phyloP scores from a whole-genome alignment of 2,113 vertebrate genomes.

The Syrmaticus mikado region DNA sequence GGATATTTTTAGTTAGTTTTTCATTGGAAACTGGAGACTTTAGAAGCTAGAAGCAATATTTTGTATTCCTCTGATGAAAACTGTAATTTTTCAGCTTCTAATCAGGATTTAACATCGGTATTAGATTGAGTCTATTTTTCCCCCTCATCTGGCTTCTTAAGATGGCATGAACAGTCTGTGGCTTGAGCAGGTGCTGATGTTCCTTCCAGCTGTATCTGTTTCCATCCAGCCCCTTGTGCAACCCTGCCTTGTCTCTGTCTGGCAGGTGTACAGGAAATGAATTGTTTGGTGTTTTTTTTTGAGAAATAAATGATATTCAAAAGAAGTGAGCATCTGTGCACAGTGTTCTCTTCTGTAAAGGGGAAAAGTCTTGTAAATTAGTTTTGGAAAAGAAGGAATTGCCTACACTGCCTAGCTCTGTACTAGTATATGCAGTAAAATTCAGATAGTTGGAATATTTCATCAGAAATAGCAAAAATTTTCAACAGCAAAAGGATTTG shows the following conservation, averaged over 20 bases:
- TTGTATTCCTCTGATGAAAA: neutral
- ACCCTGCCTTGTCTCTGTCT: neutral
- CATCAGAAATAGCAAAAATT: neutral
- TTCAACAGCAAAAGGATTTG: neutral
- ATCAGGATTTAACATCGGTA: neutral
- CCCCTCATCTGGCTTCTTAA: neutral
- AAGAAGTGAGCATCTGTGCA: neutral
- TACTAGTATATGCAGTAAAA: neutral
- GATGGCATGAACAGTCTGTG: neutral
- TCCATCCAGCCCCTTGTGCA: neutral
- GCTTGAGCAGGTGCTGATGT: neutral
- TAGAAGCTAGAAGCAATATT: neutral
- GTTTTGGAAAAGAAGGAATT: neutral
- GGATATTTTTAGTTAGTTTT: slow-evolving; percentile 15
- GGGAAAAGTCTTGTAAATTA: neutral
- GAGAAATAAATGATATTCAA: neutral
- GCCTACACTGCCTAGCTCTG: neutral
- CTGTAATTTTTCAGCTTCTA: neutral
- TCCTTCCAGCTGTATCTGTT: neutral
- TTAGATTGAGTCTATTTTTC: neutral
- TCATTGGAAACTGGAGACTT: neutral
- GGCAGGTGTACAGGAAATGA: neutral
- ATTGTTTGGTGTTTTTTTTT: neutral
- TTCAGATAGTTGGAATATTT: neutral
- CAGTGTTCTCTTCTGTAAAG: neutral